Evolutionary conservation across 2,113 vertebrate genomes (phyloP).

Genomic region (Tyto alba): DNA sequence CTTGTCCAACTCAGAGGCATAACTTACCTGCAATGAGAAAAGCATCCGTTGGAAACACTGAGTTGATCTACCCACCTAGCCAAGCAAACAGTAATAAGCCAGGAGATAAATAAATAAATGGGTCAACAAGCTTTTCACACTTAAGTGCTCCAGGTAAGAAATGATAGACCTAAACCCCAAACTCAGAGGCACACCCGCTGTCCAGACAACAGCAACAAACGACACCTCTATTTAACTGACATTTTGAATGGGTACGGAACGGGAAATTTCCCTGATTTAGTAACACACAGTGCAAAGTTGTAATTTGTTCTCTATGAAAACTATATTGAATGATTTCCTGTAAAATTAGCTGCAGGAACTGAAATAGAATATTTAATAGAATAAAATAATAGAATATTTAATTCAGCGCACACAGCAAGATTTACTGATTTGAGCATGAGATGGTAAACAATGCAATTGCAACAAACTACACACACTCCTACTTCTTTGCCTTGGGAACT

Average conservation of each 20-base stretch:
- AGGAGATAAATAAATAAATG: neutral
- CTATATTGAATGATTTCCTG: neutral
- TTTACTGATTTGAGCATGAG: neutral
- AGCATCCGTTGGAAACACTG: neutral
- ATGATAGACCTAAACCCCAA: neutral
- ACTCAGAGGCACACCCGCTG: neutral
- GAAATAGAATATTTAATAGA: neutral
- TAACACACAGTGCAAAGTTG: neutral
- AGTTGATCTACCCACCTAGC: neutral
- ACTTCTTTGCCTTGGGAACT: neutral
- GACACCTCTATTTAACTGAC: neutral
- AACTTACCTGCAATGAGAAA: neutral
- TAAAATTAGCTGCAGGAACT: neutral
- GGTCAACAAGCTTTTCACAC: neutral
- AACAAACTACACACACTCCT: neutral
- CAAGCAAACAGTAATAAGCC: neutral
- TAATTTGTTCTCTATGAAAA: neutral
- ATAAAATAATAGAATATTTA: constrained; percentile 1
- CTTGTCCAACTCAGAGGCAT: neutral
- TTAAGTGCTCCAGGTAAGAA: neutral
- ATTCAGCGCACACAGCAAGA: neutral
- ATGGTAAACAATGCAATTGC: neutral
- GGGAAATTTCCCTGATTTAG: neutral
- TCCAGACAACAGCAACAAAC: neutral
- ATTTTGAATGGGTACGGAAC: neutral